Evolutionary conservation across 2,113 vertebrate species (phyloP), one percentile per base, ranked within the genome.

Genomic region (Vulpes lagopus): DNA sequence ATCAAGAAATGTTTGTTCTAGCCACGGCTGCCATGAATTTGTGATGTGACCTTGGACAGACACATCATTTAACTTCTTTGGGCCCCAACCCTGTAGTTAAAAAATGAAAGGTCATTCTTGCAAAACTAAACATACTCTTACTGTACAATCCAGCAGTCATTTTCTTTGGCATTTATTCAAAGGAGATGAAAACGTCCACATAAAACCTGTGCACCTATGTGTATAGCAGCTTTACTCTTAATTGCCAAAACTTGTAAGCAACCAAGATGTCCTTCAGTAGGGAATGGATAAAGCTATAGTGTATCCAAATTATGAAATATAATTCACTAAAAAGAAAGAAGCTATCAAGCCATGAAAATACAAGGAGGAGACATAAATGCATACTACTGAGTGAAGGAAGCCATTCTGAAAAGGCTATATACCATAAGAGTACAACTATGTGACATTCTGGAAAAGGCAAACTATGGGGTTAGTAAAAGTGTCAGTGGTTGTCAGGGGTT

Each of bases 391-490:
- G 35, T 93, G 71, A 93, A 89, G 82, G 78, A 83, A 67, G 35
- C 51, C 57, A 65, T 30, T 8, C 4, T 51, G 49, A 35, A 88
- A 92, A 88, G 57, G 22, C n/a, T 74, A 59, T 7, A 3, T 60
- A 23, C 43, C 74, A 5, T 92, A 7, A 74, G 43, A 74, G 62
- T 65, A 15, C 38, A 14, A 57, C 27, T 35, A 6, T 64, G 5
- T 81, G 76, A 81, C 82, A 73, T 87, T 92, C 20, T 82, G 59
- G 51, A 89, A 74, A 96, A 74, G 35, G 30, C 35, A 83, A 89
- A 89, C 57, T 32, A 4, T 51, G 35, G 51, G 38, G 51, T 38
- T 38, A 32, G 69, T 60, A 15, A 62, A 87, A 57, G 73, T 20
- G 62, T 86, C 15, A 25, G 49, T 55, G 8, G 23, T 96, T 65